Base-by-base conservation (phyloP, 2,888 invertebrate genomes). In the Frankliniella fusca region DNA sequence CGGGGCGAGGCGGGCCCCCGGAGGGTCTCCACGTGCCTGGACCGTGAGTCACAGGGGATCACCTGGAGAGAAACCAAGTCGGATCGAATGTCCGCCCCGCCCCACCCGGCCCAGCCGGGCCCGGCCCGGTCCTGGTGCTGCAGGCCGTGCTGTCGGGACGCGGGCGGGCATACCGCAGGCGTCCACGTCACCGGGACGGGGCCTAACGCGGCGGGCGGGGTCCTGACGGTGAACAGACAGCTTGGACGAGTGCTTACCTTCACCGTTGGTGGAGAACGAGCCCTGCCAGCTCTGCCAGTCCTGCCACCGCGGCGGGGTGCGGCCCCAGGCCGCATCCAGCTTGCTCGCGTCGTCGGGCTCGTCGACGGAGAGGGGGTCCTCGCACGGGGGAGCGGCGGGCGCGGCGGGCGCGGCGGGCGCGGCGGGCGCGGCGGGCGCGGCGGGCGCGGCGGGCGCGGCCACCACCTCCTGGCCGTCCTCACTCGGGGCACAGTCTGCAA, bases 251-350 rank as follows among this genome's bases (percentile, higher is more conserved):
- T 85, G 88, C 90, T 91, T 90, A 95, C 95, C 95, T 92, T 94
- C 93, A 86, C 94, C 94, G 88, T 94, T 94, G 87, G 95, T 95
- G 88, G 94, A 93, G 86, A 94, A 91, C 85, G 95, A 95, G 86
- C 93, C 94, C 85, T 91, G 91, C 86, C 70, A 76, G 27, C 70
- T 76, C 70, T 76, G 70, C 70, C 70, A 76, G 70, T 76, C 70
- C 27, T 76, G 70, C 70, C 70, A 76, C 70, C 70, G 70, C 11
- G 70, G 70, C 27, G 70, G 70, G 23, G 70, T 76, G 23, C 70
- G 70, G 23, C 70, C 70, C 70, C 70, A 76, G 27, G 70, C 70
- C 8, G 70, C 70, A 27, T 23, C 70, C 27, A 1, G 12, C 61
- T 76, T 76, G 70, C 70, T 8, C 38, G 38, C 38, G 12, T 61